These are phyloP conservation scores for Drosophila merina DNA, from an alignment of 2,888 invertebrate genomes.

Conservation along the genomic window DNA sequence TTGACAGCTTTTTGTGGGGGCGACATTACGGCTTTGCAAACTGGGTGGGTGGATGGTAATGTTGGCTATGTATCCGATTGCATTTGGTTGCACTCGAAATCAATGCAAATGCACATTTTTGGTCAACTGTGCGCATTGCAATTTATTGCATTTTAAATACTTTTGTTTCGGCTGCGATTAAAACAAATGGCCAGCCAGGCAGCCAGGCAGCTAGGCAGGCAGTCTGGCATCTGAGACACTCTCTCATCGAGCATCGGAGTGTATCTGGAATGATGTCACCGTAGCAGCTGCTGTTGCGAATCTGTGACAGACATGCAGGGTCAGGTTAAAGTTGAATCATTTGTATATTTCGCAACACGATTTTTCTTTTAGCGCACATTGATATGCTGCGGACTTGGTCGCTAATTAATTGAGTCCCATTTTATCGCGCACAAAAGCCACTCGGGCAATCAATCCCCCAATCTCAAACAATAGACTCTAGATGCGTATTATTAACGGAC, in stretches of 20 bases:
- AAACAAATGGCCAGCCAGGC: slow-evolving; percentile 59
- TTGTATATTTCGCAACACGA: slow-evolving; percentile 73
- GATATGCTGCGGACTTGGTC: slow-evolving; percentile 57
- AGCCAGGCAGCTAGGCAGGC: slow-evolving; percentile 1
- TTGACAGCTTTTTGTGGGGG: slow-evolving; percentile 60
- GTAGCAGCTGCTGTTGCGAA: slow-evolving; percentile 41
- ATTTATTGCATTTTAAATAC: slow-evolving; percentile 73
- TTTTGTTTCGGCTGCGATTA: slow-evolving; percentile 54
- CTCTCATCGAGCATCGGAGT: slow-evolving; percentile 27
- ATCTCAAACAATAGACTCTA: slow-evolving; percentile 56
- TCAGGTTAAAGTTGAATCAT: slow-evolving; percentile 83
- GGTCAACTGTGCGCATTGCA: slow-evolving; percentile 69
- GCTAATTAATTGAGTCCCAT: slow-evolving; percentile 77
- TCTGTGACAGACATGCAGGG: slow-evolving; percentile 79
- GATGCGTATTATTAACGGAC: slow-evolving; percentile 61
- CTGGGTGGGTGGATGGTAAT: slow-evolving; percentile 35
- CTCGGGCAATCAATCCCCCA: slow-evolving; percentile 64
- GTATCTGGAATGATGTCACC: slow-evolving; percentile 69
- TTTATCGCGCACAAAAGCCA: slow-evolving; percentile 75
- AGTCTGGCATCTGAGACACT: slow-evolving; percentile 17
- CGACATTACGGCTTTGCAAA: slow-evolving; percentile 45
- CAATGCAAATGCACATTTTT: slow-evolving; percentile 79
- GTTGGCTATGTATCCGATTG: slow-evolving; percentile 18
- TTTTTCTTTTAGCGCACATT: slow-evolving; percentile 69
- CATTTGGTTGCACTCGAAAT: slow-evolving; percentile 51